These are phyloP conservation scores for Umimayanthus kanabou DNA, from an alignment of 92 coral and sea anemone genomes.

Conservation along the genomic window DNA sequence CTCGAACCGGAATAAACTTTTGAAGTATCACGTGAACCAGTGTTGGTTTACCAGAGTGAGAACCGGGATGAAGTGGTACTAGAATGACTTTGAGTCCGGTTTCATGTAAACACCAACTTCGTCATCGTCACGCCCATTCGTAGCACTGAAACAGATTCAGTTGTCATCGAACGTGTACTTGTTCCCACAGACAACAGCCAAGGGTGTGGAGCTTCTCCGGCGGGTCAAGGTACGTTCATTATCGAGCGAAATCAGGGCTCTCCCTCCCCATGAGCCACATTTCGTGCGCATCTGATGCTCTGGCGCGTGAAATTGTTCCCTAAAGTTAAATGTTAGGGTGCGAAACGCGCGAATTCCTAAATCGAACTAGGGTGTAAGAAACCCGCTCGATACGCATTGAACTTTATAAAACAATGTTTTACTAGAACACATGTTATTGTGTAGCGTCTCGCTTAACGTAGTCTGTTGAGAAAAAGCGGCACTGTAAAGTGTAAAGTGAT, in stretches of 20 bases:
- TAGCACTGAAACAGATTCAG: too few relatives aligned
- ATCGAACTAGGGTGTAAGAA: background rate
- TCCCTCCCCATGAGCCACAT: too few relatives aligned
- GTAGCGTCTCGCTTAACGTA: too few relatives aligned
- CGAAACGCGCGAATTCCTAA: background rate
- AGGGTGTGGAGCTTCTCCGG: constrained; percentile 78
- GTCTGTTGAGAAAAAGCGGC: too few relatives aligned
- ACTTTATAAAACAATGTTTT: background rate
- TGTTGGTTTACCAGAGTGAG: too few relatives aligned
- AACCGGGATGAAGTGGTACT: too few relatives aligned
- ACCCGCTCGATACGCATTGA: background rate
- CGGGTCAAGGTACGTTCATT: constrained; percentile 74
- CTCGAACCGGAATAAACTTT: too few relatives aligned
- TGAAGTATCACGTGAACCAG: too few relatives aligned
- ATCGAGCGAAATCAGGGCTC: too few relatives aligned
- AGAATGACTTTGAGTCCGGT: too few relatives aligned
- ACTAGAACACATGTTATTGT: background rate
- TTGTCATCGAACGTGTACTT: background rate
- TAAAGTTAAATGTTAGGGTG: background rate
- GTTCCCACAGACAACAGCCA: constrained; percentile 63
- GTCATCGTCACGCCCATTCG: too few relatives aligned
- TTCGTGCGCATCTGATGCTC: background rate
- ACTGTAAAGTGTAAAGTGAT: background rate
- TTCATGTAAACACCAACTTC: too few relatives aligned
- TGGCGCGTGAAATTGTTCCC: background rate